A percentile compares a stretch with the other conserved stretches of the same genome.
Conservation (phyloP, 2,113 vertebrate species). For the Thalassarche chlororhynchos region DNA sequence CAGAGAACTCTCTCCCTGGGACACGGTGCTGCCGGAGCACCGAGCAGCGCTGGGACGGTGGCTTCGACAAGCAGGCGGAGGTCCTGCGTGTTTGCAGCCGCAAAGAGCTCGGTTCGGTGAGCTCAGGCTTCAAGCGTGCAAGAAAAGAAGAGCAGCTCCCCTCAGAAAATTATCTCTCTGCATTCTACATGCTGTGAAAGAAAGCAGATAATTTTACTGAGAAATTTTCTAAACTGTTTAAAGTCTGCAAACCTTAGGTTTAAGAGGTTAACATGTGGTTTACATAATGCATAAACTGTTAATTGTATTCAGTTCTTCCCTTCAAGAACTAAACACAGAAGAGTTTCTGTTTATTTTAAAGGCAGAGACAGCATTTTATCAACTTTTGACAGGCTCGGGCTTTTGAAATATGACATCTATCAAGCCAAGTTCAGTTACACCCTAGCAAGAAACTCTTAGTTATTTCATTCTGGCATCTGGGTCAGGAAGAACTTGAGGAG, state of each 20-base stretch:
- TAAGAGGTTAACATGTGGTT: conserved; percentile 22
- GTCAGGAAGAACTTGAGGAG: background rate
- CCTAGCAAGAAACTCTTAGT: background rate
- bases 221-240: conserved; percentile 21
- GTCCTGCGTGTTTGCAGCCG: background rate
- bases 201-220: background rate
- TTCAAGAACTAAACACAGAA: conserved; percentile 9
- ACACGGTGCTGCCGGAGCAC: background rate
- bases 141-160: background rate
- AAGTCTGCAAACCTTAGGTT: background rate
- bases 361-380: background rate
- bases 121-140: background rate
- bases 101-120: fast-evolving
- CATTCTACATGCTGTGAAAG: background rate
- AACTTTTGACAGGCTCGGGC: background rate
- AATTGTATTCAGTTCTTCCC: conserved; percentile 6
- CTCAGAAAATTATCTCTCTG: background rate
- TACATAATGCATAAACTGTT: conserved; percentile 38
- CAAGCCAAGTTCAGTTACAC: background rate
- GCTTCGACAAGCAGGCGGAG: fast-evolving
- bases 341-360: conserved; percentile 50
- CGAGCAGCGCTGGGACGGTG: fast-evolving
- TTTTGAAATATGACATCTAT: background rate
- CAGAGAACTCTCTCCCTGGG: no score
- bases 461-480: background rate